phyloP scores from a whole-genome alignment of 2,113 vertebrate genomes.

The Limnothrissa miodon region DNA sequence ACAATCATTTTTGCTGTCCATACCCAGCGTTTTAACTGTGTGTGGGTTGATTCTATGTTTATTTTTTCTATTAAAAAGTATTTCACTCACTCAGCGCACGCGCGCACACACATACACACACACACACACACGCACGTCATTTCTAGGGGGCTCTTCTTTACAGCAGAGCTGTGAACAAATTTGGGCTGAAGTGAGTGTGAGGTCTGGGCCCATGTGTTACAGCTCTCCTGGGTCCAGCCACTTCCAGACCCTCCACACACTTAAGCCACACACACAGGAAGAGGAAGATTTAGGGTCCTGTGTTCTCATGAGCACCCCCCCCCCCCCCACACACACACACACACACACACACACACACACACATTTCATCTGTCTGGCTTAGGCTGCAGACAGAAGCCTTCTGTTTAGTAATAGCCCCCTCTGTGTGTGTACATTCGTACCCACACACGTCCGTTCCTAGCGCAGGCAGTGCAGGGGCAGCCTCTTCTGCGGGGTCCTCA shows the following conservation, averaged over 20 bases:
- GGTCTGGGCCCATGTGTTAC: not conserved
- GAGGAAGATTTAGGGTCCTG: slow-evolving; percentile 17
- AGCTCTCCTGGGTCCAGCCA: slow-evolving; percentile 6
- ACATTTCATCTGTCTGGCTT: not conserved
- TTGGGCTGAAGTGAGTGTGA: not conserved
- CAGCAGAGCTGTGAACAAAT: slow-evolving; percentile 15
- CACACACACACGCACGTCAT: not conserved
- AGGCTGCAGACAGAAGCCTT: slow-evolving; percentile 1
- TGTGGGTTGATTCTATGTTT: not conserved
- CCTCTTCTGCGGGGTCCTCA: not conserved
- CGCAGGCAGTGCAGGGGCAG: not conserved
- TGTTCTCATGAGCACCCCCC: not conserved
- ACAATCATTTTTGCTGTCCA: not conserved
- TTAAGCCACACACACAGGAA: slow-evolving; percentile 27
- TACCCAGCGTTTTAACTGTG: not conserved
- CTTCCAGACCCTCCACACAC: not conserved
- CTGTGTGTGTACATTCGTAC: not conserved
- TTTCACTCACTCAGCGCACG: not conserved
- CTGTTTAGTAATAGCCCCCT: not conserved
- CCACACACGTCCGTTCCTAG: not conserved
- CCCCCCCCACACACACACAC: not conserved
- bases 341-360: not conserved
- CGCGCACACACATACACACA: not conserved
- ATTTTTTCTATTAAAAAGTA: not conserved
- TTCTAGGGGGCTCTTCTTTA: not conserved